Base-by-base conservation (phyloP, 2,888 invertebrate species). In the Conistra vaccinii region DNA sequence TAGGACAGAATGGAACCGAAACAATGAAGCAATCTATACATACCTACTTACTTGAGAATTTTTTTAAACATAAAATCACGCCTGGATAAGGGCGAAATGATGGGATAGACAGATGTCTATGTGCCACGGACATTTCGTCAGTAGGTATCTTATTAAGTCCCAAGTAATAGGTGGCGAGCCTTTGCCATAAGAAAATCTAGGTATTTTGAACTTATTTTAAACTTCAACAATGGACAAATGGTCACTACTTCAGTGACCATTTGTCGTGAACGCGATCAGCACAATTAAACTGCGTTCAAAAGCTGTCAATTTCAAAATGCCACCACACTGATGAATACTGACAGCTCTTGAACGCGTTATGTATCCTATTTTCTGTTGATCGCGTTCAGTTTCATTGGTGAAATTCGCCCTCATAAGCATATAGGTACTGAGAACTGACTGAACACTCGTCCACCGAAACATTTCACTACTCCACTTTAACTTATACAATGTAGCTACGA, bases 1-100 rank as follows among this genome's bases (percentile, higher is more conserved):
- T 81, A 78, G 78, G 81, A 81, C 78, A 78, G n/a, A 62, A 42
- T 67, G 35, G 29, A 73, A 60, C 14, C 20, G 63, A 53, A 81
- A 62, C 62, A 81, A 76, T 68, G 62, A 81, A 35, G 73, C 76
- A 75, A 76, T 74, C 35, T 32, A 12, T 78, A 55, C 5, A 55
- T 35, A 23, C 14, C 20, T 78, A 55, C 5, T 61, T 35, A 23
- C 14, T n/a, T 57, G 35, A 29, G 55, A 62, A 12, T 48, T 63
- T 62, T 53, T 26, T 17, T 2, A 60, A 20, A n/a, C 57, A 20
- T 20, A 53, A 45, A 26, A 58, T 29, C 3, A 20, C 14, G 23
- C 10, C 6, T 61, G 39, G 39, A 9, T 39, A 42, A 2, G 10
- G 42, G 0, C 45, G n/a, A n/a, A n/a, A 20, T 6, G 55, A 55